phyloP scores from a whole-genome alignment of 2,888 invertebrate species.

The Schizaphis graminum region DNA sequence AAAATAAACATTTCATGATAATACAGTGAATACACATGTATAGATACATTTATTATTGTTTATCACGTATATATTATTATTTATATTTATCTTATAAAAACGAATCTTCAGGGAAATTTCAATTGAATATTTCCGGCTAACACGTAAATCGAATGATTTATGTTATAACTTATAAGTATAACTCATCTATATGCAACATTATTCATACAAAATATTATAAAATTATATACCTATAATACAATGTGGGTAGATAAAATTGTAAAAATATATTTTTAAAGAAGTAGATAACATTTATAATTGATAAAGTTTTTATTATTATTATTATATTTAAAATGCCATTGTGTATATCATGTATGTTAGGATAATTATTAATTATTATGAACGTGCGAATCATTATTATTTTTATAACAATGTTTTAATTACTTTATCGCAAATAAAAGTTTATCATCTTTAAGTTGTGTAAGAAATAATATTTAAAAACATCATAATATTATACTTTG shows the following conservation, averaged over 20 bases:
- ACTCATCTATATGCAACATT: not conserved
- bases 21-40: no score
- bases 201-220: not conserved
- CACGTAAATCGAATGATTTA: not conserved
- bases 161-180: not conserved
- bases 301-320: not conserved
- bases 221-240: not conserved
- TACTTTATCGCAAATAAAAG: not conserved
- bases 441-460: not conserved
- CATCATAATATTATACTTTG: not conserved
- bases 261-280: not conserved
- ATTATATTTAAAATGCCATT: not conserved
- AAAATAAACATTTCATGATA: not conserved
- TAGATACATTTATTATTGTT: not conserved
- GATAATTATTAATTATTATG: not conserved
- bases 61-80: not conserved
- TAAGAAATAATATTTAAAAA: not conserved
- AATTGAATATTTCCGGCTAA: not conserved
- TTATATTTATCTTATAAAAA: not conserved
- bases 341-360: not conserved
- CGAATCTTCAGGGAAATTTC: slow-evolving; percentile 47
- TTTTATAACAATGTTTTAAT: not conserved
- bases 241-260: not conserved
- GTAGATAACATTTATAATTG: not conserved
- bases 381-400: not conserved